Conservation (phyloP, 2,797 vertebrate genomes). For the Psittacula derbiana region DNA sequence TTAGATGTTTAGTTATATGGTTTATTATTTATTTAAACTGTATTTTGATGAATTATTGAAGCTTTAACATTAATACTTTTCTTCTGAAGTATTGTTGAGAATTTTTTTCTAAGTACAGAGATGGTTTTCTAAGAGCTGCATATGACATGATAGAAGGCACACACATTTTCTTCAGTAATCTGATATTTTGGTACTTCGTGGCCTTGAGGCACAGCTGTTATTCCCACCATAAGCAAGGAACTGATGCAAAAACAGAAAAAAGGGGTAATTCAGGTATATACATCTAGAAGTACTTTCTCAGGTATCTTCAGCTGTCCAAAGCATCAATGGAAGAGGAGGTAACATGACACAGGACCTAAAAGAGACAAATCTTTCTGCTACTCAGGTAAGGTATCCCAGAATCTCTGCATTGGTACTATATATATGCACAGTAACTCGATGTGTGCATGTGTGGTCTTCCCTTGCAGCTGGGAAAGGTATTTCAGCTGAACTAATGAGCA, state of each 20-base stretch:
- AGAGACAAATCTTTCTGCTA: neutral
- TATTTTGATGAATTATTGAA: slow-evolving; percentile 41
- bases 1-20: slow-evolving; percentile 4
- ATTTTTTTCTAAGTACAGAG: neutral
- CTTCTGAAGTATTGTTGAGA: neutral
- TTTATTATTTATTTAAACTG: slow-evolving; percentile 55
- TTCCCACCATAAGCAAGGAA: neutral
- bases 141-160: neutral
- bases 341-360: neutral
- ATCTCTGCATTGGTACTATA: neutral
- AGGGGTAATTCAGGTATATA: neutral
- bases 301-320: neutral
- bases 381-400: neutral
- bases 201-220: neutral
- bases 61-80: neutral
- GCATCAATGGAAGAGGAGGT: neutral
- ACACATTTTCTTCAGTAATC: neutral
- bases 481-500: neutral
- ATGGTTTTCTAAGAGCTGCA: neutral
- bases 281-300: neutral
- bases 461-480: neutral
- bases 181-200: neutral
- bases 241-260: neutral
- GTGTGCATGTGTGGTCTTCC: fast-evolving
- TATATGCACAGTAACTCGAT: fast-evolving